Evolutionary conservation across 2,888 invertebrate species (phyloP).

Genomic region (Argyresthia goedartella): DNA sequence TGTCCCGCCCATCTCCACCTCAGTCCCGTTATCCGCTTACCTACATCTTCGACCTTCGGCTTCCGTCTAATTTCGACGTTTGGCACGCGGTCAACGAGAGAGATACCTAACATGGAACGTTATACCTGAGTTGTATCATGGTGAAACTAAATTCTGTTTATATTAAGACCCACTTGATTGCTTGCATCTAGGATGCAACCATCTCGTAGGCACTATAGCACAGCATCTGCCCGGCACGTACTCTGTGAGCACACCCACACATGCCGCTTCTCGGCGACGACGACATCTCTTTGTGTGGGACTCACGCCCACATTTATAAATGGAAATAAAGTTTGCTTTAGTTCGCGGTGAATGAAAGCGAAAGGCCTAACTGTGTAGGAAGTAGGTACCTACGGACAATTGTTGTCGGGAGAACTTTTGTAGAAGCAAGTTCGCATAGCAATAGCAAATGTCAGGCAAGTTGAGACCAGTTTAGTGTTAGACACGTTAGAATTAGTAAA

Average conservation of each 20-base stretch:
- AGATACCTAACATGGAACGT: too few species aligned
- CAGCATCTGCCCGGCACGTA: conserved; percentile 9
- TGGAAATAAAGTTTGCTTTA: conserved; percentile 69
- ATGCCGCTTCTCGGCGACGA: conserved; percentile 16
- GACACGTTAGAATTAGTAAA: too few species aligned
- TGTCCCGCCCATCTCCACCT: too few species aligned
- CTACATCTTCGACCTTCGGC: too few species aligned
- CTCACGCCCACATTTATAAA: conserved; percentile 52
- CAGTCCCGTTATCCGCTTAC: too few species aligned
- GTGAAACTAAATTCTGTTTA: too few species aligned
- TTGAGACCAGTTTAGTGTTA: too few species aligned
- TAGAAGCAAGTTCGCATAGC: neutral
- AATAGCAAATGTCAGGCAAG: too few species aligned
- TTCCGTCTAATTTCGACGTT: too few species aligned
- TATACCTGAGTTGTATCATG: too few species aligned
- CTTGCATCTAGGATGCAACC: neutral
- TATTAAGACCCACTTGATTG: neutral
- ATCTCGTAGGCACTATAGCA: too few species aligned
- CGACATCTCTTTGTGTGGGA: conserved; percentile 5
- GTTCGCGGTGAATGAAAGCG: conserved; percentile 66
- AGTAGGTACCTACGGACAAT: conserved; percentile 3
- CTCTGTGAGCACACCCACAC: conserved; percentile 50
- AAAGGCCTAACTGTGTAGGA: conserved; percentile 29
- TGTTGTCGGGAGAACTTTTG: neutral
- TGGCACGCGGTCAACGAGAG: too few species aligned